phyloP scores from a whole-genome alignment of 2,797 vertebrate species.

The Telmatherina bonti region DNA sequence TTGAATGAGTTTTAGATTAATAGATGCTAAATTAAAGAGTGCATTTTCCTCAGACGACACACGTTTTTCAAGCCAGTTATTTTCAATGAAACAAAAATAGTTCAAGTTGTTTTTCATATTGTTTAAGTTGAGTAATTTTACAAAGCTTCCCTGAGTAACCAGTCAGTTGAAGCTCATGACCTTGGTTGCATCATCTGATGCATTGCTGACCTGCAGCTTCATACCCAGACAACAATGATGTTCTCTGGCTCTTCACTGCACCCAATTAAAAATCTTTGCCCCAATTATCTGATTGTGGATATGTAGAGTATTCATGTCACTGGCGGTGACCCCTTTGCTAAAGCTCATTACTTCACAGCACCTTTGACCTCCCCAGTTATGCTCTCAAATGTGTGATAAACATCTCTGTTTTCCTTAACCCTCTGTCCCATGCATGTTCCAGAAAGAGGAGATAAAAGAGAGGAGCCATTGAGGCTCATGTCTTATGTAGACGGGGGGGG shows the following conservation, averaged over 20 bases:
- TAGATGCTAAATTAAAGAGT: not conserved
- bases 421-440: constrained; percentile 18
- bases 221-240: constrained; percentile 25
- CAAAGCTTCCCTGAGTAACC: not conserved
- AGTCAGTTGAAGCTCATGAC: constrained; percentile 16
- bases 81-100: constrained; percentile 2
- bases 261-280: constrained; percentile 59
- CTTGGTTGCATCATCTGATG: not conserved
- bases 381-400: constrained; percentile 55
- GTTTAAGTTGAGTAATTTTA: not conserved
- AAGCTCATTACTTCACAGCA: constrained; percentile 52
- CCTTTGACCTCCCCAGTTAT: constrained; percentile 57
- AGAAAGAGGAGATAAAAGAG: constrained; percentile 28
- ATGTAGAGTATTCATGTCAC: constrained; percentile 54
- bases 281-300: constrained; percentile 48
- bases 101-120: not conserved
- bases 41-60: not conserved
- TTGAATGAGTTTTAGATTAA: not conserved
- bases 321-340: constrained; percentile 38
- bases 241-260: constrained; percentile 14
- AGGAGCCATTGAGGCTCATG: constrained; percentile 42
- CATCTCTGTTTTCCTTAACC: constrained; percentile 38
- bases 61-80: too few relatives aligned
- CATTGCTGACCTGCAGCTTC: constrained; percentile 10
- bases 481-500: constrained; percentile 34